Evolutionary conservation across 2,888 invertebrate genomes (phyloP), one percentile per base, ranked within the genome.

Genomic region (Tetragnatha montana): DNA sequence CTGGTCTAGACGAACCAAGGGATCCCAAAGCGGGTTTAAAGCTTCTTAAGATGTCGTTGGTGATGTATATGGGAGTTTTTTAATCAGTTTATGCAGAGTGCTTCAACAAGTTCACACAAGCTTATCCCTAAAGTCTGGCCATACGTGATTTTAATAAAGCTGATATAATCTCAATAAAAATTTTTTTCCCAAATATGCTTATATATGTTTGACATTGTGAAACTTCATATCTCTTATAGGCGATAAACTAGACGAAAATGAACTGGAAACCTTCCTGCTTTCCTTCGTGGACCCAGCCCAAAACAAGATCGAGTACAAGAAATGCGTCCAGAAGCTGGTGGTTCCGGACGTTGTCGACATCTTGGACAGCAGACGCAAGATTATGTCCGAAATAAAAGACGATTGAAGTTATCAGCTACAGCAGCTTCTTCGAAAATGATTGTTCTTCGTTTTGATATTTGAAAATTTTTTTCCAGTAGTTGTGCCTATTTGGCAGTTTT

Each of bases 241-340:
- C 19, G 88, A 88, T 49, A 83, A 83, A 68, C 73, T 88, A 6
- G 68, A 50, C 6, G 88, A 88, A n/a, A 51, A 74, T 50, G 88
- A 88, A 74, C 21, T 80, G 4, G 83, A 88, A 71, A 78, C 49
- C 3, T 84, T 88, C 8, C 50, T 88, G n/a, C 19, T 73, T 19
- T 10, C 51, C 6, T 60, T 71, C n/a, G 73, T 88, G n/a, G 80
- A 80, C 35, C 83, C 83, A 7, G 47, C 22, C 10, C 73, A 79
- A 68, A 68, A 83, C 17, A 79, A 83, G 17, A 84, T 88, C 47
- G 88, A 88, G 21, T 88, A 83, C 10, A 35, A 35, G 3, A 83
- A 83, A 51, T 84, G 68, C 14, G 74, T 22, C n/a, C 68, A 79
- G 14, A 83, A 79, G 14, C 68, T 88, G 8, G 83, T 76, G 0